Evolutionary conservation across 2,797 vertebrate species (phyloP).

Genomic region (Gastrophryne carolinensis): DNA sequence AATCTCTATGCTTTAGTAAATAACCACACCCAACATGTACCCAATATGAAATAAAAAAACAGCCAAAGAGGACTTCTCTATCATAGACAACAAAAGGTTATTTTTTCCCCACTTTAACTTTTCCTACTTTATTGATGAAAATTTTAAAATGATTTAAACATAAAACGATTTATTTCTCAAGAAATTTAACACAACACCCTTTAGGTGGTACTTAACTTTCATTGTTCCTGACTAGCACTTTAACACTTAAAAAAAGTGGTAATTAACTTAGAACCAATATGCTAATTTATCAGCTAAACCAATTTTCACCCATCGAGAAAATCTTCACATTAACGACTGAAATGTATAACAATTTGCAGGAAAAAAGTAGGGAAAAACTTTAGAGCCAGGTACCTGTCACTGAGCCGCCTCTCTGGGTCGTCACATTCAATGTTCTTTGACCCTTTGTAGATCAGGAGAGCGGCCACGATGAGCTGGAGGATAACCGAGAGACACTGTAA

Average conservation of each 20-base stretch:
- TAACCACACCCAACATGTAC: too few relatives aligned
- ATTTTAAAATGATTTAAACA: too few relatives aligned
- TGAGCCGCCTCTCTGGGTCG: constrained; percentile 40
- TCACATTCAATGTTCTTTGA: constrained; percentile 44
- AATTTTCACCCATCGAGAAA: constrained; percentile 17
- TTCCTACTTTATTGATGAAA: too few relatives aligned
- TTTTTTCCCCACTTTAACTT: neutral
- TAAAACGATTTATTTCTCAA: too few relatives aligned
- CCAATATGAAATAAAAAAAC: too few relatives aligned
- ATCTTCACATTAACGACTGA: neutral
- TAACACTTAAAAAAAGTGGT: neutral
- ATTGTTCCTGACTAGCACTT: neutral
- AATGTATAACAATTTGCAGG: neutral
- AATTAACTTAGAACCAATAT: constrained; percentile 16
- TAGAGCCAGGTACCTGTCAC: constrained; percentile 41
- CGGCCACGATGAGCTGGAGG: constrained; percentile 40
- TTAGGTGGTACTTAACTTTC: neutral
- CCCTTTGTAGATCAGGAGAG: constrained; percentile 45
- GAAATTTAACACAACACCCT: too few relatives aligned
- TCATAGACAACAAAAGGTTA: too few relatives aligned
- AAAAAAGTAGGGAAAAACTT: neutral
- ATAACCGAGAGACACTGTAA: constrained; percentile 39
- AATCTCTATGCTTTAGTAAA: too few relatives aligned
- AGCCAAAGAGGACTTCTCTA: too few relatives aligned
- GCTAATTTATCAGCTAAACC: neutral